Conservation (phyloP, 2,113 vertebrate species). For the Oreochromis tanganicae region DNA sequence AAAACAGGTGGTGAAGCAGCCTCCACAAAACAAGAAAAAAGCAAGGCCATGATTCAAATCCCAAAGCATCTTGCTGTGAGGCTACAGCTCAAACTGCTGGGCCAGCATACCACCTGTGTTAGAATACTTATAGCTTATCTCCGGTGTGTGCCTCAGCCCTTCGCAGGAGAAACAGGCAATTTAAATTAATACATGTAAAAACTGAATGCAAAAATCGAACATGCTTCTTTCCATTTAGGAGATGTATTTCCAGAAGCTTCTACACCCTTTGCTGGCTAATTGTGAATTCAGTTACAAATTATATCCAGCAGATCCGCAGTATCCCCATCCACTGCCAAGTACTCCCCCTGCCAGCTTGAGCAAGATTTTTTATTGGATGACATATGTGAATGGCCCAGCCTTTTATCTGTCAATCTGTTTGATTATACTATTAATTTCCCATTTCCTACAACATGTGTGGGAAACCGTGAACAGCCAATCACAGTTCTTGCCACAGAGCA, state of each 20-base stretch:
- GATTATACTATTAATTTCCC: background rate
- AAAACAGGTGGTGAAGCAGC: background rate
- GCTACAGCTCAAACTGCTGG: slow-evolving; percentile 1
- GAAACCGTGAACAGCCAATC: background rate
- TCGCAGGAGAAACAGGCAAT: background rate
- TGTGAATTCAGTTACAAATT: background rate
- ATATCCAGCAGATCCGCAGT: background rate
- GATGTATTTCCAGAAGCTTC: background rate
- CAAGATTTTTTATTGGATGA: background rate
- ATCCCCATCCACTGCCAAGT: background rate
- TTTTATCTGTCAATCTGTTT: background rate
- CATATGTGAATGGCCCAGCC: background rate
- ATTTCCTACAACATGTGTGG: background rate
- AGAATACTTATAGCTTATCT: background rate
- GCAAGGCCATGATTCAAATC: background rate
- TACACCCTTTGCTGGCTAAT: background rate
- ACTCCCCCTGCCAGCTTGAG: background rate
- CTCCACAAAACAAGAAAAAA: background rate
- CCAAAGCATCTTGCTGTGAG: background rate
- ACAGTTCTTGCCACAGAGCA: background rate
- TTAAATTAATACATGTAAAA: background rate
- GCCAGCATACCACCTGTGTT: background rate
- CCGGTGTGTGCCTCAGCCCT: background rate
- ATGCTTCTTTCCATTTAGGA: background rate
- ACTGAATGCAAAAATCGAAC: background rate